Base-by-base conservation (phyloP, 2,888 invertebrate species). In the Athetis lepigone region DNA sequence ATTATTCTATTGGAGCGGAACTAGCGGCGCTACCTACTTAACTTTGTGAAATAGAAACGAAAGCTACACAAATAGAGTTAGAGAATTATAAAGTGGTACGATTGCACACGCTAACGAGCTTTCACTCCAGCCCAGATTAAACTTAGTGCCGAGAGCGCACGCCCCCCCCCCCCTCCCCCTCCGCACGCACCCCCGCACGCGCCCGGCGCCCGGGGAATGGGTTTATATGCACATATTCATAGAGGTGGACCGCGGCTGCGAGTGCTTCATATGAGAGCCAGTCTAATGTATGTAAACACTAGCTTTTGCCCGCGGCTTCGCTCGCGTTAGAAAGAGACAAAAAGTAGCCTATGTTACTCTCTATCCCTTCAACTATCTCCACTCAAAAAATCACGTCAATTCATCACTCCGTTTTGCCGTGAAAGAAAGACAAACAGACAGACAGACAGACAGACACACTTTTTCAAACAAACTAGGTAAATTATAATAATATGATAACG, bases 31-130 rank as follows among this genome's bases (percentile, higher is more conserved):
- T 43, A 59, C n/a, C 7, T 33, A 51, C 63, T 50, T 45, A 56
- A 43, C 51, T 40, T 39, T 45, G 19, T 42, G 21, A 59, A 75
- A 78, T 73, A 62, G 37, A 60, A 52, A 39, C 33, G 49, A 54
- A 52, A 60, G 67, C 65, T 7, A 63, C 54, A 67, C 70, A 11
- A 66, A 59, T 36, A 50, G 42, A 45, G 43, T 63, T 29, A 54
- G 37, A 52, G 47, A 36, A 49, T 67, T 42, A 46, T 54, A 60
- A 43, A 70, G 54, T 29, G 68, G 52, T 33, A 50, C 47, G 33
- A 59, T 19, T 46, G 52, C 45, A 21, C 43, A 58, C 69, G 60
- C 61, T 69, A 49, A 68, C 70, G 68, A 68, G 49, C 47, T 67
- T 46, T 47, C 56, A 52, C 51, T 52, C 60, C 29, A 68, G 42